phyloP scores from a whole-genome alignment of 1,140 invertebrate species.

The Diachasma alloeum region DNA sequence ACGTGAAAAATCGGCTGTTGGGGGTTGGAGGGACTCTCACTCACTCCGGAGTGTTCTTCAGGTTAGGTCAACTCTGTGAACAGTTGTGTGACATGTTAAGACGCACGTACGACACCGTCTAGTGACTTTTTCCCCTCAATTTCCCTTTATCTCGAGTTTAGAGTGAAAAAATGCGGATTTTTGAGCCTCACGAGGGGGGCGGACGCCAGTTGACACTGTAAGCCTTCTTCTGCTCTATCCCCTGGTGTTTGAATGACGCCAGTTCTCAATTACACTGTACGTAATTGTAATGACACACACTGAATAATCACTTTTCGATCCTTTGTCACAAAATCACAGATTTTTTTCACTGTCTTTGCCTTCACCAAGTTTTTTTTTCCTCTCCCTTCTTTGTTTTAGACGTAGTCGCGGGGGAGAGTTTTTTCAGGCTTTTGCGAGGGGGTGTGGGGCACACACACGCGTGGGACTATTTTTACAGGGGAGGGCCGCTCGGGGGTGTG shows the following conservation, averaged over 20 bases:
- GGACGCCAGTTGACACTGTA: not conserved
- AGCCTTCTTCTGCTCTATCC: too few relatives aligned
- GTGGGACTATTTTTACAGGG: not conserved
- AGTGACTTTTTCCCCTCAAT: too few relatives aligned
- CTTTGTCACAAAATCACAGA: not conserved
- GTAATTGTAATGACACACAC: not conserved
- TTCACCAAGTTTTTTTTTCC: not conserved
- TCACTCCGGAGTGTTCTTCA: not conserved
- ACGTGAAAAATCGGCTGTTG: not conserved
- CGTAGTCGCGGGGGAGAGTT: not conserved
- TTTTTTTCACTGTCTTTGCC: not conserved
- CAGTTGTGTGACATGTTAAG: not conserved
- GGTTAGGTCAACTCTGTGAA: slow-evolving; percentile 29
- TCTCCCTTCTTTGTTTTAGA: not conserved
- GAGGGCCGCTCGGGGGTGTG: not conserved
- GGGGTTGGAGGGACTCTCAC: not conserved
- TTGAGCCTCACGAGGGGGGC: not conserved
- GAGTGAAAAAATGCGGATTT: not conserved
- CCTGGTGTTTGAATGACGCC: not conserved
- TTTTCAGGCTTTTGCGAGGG: not conserved
- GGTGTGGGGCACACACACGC: not conserved
- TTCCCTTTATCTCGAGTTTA: not conserved
- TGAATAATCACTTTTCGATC: not conserved
- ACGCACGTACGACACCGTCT: too few relatives aligned
- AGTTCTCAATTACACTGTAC: not conserved